Base-by-base conservation (phyloP, 2,113 vertebrate species). In the Phoxinus phoxinus region DNA sequence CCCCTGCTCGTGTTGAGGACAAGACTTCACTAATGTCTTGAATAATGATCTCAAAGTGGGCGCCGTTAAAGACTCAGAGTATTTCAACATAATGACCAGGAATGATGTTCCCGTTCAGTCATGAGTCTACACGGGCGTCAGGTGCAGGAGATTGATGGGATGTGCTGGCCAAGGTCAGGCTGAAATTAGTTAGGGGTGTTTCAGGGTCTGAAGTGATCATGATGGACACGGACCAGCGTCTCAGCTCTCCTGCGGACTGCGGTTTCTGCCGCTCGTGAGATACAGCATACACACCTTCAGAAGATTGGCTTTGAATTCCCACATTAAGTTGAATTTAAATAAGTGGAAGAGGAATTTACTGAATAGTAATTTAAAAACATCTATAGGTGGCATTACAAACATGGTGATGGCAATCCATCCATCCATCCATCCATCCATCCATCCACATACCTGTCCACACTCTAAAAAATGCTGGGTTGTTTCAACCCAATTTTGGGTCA, bases 31-130 rank as follows among this genome's bases (percentile, higher is more conserved):
- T 59, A 59, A 44, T 25, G 65, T 58, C 23, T 35, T 80, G 15
- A 85, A 85, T 85, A 80, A 85, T 72, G 51, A 80, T 75, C 85
- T 59, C 77, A 81, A 58, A 75, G 53, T 58, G 72, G 63, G 84
- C 7, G 58, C 3, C 10, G 61, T 84, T 44, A 84, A 74, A 63
- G 74, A 84, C 48, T 86, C 75, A 11, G 73, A 30, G 73, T 61
- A 59, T 84, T 86, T 81, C 77, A 86, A 86, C 15, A 44, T 15
- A 81, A 84, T 72, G 77, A 72, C 59, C 69, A 65, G 58, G 80
- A 65, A 30, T 84, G 41, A 37, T 84, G 84, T 63, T 74, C 87
- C 65, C n/a, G 23, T 69, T 32, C 82, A 76, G 32, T 71, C 72
- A 76, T 86, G 74, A 65, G 72, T 88, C 69, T 58, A 79, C 75